Percentiles rank a stretch among this genome's conserved stretches.
phyloP scores from a whole-genome alignment of 2,797 vertebrate genomes.

The Halcyon chelicuti region DNA sequence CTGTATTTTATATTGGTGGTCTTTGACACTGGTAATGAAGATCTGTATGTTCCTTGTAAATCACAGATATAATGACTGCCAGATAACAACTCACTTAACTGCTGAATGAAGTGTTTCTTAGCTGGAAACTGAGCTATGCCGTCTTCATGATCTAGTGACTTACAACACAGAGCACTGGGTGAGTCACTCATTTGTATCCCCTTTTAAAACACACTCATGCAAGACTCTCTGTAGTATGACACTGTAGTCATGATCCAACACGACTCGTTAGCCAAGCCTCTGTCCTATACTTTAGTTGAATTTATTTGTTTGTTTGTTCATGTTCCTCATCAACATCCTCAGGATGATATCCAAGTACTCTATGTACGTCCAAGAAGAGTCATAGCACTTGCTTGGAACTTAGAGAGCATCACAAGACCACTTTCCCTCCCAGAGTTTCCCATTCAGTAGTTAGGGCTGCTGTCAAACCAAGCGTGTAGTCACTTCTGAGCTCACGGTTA shows the following conservation, averaged over 20 bases:
- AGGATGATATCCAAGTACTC: not conserved
- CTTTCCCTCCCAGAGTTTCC: not conserved
- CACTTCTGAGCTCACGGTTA: not conserved
- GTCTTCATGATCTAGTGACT: conserved; percentile 40
- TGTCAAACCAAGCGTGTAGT: not conserved
- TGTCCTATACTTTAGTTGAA: not conserved
- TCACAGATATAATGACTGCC: conserved; percentile 78
- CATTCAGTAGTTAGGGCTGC: not conserved
- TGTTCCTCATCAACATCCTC: not conserved
- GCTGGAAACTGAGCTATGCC: conserved; percentile 68
- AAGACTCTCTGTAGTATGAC: not conserved
- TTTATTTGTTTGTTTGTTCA: not conserved
- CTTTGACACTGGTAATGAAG: conserved; percentile 74
- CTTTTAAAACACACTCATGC: not conserved
- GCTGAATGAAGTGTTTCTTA: conserved; percentile 75
- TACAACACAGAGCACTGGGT: not conserved
- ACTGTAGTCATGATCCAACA: not conserved
- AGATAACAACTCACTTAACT: conserved; percentile 79
- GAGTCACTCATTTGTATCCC: not conserved
- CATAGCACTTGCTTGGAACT: not conserved
- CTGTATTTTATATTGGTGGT: conserved; percentile 79
- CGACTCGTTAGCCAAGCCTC: not conserved
- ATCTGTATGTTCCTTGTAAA: conserved; percentile 79
- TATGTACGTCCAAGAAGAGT: not conserved
- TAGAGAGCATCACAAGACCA: not conserved